Percentiles rank a stretch among this genome's conserved stretches.
phyloP scores from a whole-genome alignment of 2,888 invertebrate species.

The Homarus gammarus region DNA sequence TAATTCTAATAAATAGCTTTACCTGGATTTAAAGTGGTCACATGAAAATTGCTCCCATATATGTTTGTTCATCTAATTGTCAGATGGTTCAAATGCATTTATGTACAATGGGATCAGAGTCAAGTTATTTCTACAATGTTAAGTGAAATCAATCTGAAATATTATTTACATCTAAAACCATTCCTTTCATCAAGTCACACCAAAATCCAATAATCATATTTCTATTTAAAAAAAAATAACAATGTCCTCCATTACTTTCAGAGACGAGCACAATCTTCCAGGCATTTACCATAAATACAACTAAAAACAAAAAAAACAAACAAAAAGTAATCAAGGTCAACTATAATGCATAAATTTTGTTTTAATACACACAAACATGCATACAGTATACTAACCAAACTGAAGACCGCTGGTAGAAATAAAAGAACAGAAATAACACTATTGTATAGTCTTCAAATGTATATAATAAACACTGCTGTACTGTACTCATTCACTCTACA shows the following conservation, averaged over 20 bases:
- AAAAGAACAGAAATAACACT: not conserved
- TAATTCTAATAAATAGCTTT: constrained; percentile 32
- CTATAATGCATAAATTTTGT: not conserved
- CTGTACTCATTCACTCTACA: not conserved
- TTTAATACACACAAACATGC: not conserved
- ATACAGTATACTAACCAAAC: too few relatives aligned
- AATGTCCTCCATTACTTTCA: not conserved
- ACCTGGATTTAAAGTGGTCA: constrained; percentile 27
- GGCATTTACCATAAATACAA: not conserved
- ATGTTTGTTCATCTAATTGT: not conserved
- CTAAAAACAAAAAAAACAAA: not conserved
- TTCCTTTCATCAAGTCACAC: not conserved
- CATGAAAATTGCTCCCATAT: constrained; percentile 34
- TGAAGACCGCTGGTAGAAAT: not conserved
- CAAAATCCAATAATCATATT: not conserved
- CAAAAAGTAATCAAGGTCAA: not conserved
- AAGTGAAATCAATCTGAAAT: constrained; percentile 30
- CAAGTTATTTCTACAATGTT: constrained; percentile 28
- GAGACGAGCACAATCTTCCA: not conserved
- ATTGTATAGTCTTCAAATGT: not conserved
- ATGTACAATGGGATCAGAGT: not conserved
- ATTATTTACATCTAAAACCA: constrained; percentile 40
- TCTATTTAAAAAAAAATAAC: not conserved
- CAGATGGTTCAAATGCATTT: constrained; percentile 4
- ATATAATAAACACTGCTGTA: not conserved